phyloP scores from a whole-genome alignment of 2,113 vertebrate genomes.

The Cyprinus carpio region DNA sequence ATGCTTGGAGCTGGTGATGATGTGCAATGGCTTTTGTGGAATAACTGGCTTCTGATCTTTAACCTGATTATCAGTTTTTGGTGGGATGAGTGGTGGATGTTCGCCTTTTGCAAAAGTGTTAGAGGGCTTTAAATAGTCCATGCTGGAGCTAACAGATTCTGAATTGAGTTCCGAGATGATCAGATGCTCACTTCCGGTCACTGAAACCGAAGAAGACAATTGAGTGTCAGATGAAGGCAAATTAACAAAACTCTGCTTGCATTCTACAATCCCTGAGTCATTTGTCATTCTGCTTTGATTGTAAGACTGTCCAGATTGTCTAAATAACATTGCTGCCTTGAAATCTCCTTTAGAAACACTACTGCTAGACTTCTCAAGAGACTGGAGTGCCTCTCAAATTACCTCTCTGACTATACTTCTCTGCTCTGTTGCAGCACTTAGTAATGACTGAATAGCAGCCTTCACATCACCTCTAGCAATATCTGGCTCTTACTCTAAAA shows the following conservation, averaged over 20 bases:
- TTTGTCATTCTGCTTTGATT: constrained; percentile 66
- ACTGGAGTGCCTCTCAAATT: constrained; percentile 81
- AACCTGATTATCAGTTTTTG: constrained; percentile 53
- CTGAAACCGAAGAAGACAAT: constrained; percentile 92
- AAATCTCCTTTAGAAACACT: constrained; percentile 86
- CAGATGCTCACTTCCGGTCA: constrained; percentile 78
- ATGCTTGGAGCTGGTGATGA: constrained; percentile 43
- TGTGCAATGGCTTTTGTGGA: constrained; percentile 72
- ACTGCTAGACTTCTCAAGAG: constrained; percentile 82
- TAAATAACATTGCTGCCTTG: constrained; percentile 86
- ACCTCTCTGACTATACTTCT: constrained; percentile 77
- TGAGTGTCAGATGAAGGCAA: constrained; percentile 71
- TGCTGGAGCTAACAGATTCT: constrained; percentile 56
- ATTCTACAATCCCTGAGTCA: constrained; percentile 59
- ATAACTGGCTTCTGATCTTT: constrained; percentile 68
- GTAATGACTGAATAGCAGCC: constrained; percentile 84
- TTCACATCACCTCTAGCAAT: constrained; percentile 85
- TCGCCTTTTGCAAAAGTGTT: constrained; percentile 46
- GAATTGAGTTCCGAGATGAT: constrained; percentile 64
- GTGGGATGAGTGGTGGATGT: constrained; percentile 60
- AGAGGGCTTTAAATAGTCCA: constrained; percentile 56
- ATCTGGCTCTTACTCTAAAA: constrained; percentile 76
- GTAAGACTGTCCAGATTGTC: constrained; percentile 70
- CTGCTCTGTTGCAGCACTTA: constrained; percentile 56
- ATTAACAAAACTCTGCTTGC: constrained; percentile 67